Base-by-base conservation (phyloP, 2,888 invertebrate genomes). In the Torymus aiolomorphi region DNA sequence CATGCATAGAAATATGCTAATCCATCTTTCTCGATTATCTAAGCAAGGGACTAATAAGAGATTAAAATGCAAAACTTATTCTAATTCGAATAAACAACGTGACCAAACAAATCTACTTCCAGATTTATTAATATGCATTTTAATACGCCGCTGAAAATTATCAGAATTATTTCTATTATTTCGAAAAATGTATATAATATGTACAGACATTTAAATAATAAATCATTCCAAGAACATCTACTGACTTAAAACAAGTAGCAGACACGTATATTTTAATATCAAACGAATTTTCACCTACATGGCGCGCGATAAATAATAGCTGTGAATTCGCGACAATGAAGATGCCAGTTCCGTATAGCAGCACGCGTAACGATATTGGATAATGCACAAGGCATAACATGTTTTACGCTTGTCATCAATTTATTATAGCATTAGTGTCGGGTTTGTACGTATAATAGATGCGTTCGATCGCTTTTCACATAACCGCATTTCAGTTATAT, bases 1-100 rank as follows among this genome's bases (percentile, higher is more conserved):
- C 62, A 74, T 79, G 69, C 78, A 79, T 74, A 70, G 78, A 74
- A 79, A 74, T 79, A 79, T 74, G 78, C 69, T 74, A 74, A 79
- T 78, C 14, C 16, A 24, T 73, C 56, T 74, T 56, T 63, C 74
- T 63, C 74, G 69, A 74, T 73, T 67, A 63, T 57, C 70, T 49
- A 62, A 76, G 54, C 49, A 31, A 12, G 8, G 57, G 13, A 52
- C n/a, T 76, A 76, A 63, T 65, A 57, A 24, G 63, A 16, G 14
- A 65, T 77, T 77, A 77, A 71, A 77, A 65, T 77, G 70, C 65
- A 63, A 77, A 76, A 42, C 42, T 42, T 8, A 42, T 42, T 42
- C 8, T 42, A 8, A 42, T 42, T 42, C 42, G 42, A 42, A 42
- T 42, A 42, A 42, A 42, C 42, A 42, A 42, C 42, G 42, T 42